These are phyloP conservation scores for Gryllus longicercus DNA, from an alignment of 2,888 invertebrate genomes.

Conservation along the genomic window DNA sequence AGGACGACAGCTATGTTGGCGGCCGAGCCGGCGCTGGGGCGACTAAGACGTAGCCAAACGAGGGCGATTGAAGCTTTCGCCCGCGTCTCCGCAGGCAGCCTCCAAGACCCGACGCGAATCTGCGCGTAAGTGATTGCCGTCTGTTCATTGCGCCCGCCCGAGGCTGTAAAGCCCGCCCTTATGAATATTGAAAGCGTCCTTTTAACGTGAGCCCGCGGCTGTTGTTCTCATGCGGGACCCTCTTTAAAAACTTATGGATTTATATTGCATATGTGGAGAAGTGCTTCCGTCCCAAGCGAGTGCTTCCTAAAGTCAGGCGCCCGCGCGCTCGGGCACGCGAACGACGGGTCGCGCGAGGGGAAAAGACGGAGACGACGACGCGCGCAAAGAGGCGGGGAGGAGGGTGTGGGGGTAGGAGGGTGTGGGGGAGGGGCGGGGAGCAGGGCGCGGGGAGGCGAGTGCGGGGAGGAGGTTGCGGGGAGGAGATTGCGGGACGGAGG, in stretches of 20 bases:
- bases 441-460: background rate
- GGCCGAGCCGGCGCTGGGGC: too few species aligned
- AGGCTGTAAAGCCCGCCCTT: conserved; percentile 24
- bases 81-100: background rate
- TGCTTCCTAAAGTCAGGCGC: conserved; percentile 31
- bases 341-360: background rate
- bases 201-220: conserved; percentile 33
- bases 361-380: background rate
- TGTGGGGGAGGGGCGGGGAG: background rate
- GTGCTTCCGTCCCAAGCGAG: conserved; percentile 31
- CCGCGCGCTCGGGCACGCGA: background rate
- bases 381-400: background rate
- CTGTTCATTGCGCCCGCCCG: conserved; percentile 20
- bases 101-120: background rate
- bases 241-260: conserved; percentile 36
- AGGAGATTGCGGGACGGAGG: background rate
- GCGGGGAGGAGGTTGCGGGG: background rate
- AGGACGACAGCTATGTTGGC: too few species aligned
- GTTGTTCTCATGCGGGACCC: conserved; percentile 30
- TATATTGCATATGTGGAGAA: conserved; percentile 36
- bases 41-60: background rate
- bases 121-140: conserved; percentile 31
- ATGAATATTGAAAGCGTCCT: conserved; percentile 35
- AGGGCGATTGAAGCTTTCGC: background rate
- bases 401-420: background rate